Percentiles rank a stretch among this genome's conserved stretches.
Evolutionary conservation across 2,113 vertebrate species (phyloP).

Genomic region (Zosterops lateralis): DNA sequence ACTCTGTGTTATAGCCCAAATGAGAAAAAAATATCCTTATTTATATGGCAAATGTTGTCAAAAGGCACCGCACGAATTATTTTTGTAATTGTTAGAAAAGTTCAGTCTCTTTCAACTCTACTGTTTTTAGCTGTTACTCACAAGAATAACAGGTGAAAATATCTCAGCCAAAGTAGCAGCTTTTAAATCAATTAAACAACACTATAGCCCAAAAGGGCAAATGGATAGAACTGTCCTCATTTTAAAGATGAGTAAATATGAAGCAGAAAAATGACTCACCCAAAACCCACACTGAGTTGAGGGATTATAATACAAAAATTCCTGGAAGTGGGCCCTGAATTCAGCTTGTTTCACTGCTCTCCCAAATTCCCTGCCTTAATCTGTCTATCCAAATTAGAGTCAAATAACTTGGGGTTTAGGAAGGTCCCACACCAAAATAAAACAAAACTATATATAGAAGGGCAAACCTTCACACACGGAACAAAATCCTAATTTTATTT

Average conservation of each 20-base stretch:
- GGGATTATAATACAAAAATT: slow-evolving; percentile 38
- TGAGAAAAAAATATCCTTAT: neutral
- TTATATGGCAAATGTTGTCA: neutral
- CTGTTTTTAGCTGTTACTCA: slow-evolving; percentile 21
- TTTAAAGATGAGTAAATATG: slow-evolving; percentile 46
- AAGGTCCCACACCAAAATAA: neutral
- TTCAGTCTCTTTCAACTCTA: neutral
- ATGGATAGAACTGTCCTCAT: neutral
- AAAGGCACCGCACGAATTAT: neutral
- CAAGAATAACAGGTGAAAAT: slow-evolving; percentile 21
- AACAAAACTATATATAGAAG: neutral
- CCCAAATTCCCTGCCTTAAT: neutral
- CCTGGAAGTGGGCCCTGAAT: slow-evolving; percentile 39
- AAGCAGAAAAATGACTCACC: slow-evolving; percentile 49
- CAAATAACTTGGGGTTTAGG: neutral
- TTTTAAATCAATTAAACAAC: slow-evolving; percentile 42
- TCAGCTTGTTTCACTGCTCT: slow-evolving; percentile 11
- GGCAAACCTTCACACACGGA: neutral
- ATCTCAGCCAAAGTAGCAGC: slow-evolving; percentile 14
- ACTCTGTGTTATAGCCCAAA: neutral
- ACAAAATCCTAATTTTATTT: neutral
- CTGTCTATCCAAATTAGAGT: slow-evolving; percentile 22
- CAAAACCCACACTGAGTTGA: neutral
- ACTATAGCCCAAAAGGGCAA: neutral
- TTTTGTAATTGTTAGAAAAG: neutral